Percentiles rank a stretch among this genome's conserved stretches.
phyloP scores from a whole-genome alignment of 2,797 vertebrate species.

The Anabacerthia variegaticeps region DNA sequence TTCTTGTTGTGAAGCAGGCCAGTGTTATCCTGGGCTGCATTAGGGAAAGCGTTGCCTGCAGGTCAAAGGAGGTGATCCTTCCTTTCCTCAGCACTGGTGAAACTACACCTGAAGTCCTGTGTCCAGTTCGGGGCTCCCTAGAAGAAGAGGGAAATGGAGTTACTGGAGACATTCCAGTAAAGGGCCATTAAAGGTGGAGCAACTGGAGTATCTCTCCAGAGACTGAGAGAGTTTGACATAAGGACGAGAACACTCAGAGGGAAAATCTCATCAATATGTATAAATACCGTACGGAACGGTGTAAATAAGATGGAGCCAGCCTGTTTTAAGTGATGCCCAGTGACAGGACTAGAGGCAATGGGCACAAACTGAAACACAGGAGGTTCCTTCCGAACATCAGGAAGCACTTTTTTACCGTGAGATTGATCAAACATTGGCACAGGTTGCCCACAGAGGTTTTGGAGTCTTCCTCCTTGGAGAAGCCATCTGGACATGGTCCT shows the following conservation, averaged over 20 bases:
- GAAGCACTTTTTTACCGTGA: background rate
- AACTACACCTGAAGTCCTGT: background rate
- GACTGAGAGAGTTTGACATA: background rate
- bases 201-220: background rate
- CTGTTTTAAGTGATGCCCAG: background rate
- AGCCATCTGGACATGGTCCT: background rate
- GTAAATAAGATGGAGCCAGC: background rate
- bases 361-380: background rate
- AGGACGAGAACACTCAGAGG: background rate
- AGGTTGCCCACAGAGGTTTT: background rate
- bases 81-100: background rate
- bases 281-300: background rate
- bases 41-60: background rate
- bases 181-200: background rate
- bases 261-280: background rate
- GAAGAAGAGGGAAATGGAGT: background rate
- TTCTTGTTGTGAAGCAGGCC: background rate
- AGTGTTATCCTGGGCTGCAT: background rate
- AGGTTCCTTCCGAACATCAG: too few species aligned
- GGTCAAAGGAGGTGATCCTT: background rate
- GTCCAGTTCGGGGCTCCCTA: background rate
- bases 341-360: background rate
- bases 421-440: fast-evolving
- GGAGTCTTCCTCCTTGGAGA: background rate
- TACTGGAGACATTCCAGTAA: background rate